Evolutionary conservation across 2,113 vertebrate genomes (phyloP), one percentile per base, ranked within the genome.

Genomic region (Dunckerocampus dactyliophorus): DNA sequence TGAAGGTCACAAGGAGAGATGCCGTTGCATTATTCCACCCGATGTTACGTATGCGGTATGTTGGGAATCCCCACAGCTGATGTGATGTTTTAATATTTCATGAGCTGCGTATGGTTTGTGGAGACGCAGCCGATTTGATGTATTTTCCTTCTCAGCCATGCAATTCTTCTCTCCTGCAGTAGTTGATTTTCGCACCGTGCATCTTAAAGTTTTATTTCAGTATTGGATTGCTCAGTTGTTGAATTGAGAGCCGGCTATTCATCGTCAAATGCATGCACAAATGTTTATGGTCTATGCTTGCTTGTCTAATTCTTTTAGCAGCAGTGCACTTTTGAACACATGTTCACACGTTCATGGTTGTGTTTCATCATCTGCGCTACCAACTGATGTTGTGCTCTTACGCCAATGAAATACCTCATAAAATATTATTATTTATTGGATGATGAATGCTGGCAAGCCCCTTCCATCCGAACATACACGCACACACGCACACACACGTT

Each of bases 361-460:
- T 63, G 52, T 37, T 42, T 20, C 34, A 63, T 72, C 46, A 54
- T 54, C 62, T 54, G 37, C 65, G 50, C 24, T 59, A 19, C 46
- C 58, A 64, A 42, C 54, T 63, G 6, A 48, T 48, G 22, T 9
- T 58, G 53, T 56, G 53, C 5, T 28, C 24, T 34, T 34, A 5
- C 7, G 7, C 31, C 31, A 34, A 8, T 34, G 13, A 63, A 62
- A 11, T 3, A n/a, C 65, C 60, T 74, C n/a, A 10, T 76, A 72
- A 77, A 72, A 65, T 80, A 69, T 67, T 62, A 78, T 72, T 56
- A 56, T 76, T 73, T 70, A 62, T 60, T 80, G 84, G 77, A 77
- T 42, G 31, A 54, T 37, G 24, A 54, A 73, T 0, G 63, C 74
- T 78, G 82, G 71, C 63, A 80, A 82, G 79, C 71, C 64, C 74